Evolutionary conservation across 2,888 invertebrate species (phyloP), one percentile per base, ranked within the genome.

Genomic region (Ceramica pisi): DNA sequence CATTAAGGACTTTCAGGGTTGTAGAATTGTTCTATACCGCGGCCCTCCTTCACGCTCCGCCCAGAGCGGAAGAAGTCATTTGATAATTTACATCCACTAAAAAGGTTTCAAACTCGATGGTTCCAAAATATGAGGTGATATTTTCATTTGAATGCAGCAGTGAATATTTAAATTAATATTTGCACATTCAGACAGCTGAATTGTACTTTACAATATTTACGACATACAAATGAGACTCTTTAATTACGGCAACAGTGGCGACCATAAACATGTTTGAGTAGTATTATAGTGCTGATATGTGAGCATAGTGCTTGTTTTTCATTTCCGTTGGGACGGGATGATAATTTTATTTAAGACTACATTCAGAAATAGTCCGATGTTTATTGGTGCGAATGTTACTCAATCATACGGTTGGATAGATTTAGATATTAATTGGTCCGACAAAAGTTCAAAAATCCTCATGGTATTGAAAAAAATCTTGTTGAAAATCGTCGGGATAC

Each of bases 201-300:
- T 53, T 51, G 14, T n/a, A 67, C 23, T 67, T 26, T 9, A 48
- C 38, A 67, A 51, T 55, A 64, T 73, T 74, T 67, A 79, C 44
- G 74, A 71, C 21, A 50, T 12, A 70, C 63, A 65, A 71, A 61
- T 78, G 56, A 65, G 51, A 26, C 55, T 66, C 46, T 57, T 67
- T 77, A 73, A 63, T 73, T 67, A 65, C 44, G 38, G 50, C 50
- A 51, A 64, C 59, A 57, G 51, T 53, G 48, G 35, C 31, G 50
- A 78, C 50, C 51, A 44, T 78, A 61, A 75, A 75, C 62, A 77
- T 64, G 53, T 71, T 63, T 70, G 44, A 59, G 26, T 62, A 59
- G 61, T 46, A 57, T 69, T 60, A 67, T 59, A 69, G 31, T 21
- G 41, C 38, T 59, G 55, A 77, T 57, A 70, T 68, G 16, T 55